phyloP scores from a whole-genome alignment of 2,113 vertebrate genomes.

The Phyllostomus hastatus region DNA sequence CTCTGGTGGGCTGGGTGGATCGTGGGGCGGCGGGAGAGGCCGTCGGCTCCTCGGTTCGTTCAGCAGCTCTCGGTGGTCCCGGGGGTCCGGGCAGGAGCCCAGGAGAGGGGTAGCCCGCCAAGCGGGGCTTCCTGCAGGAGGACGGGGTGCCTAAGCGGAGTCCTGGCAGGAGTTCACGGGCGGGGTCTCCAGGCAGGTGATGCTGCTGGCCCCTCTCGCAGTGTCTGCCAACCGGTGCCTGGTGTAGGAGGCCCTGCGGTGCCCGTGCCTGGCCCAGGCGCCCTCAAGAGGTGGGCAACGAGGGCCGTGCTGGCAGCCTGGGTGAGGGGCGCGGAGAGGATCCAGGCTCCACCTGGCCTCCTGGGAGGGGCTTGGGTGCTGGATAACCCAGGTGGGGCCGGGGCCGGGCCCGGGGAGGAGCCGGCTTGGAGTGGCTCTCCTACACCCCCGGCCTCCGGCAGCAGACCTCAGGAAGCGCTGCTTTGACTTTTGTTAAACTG shows the following conservation, averaged over 20 bases:
- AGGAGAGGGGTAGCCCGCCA: not conserved
- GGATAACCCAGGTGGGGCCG: not conserved
- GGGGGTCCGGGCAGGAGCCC: not conserved
- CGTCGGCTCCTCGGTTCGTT: not conserved
- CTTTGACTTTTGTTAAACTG: not conserved
- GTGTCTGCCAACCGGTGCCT: not conserved
- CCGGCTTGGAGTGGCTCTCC: not conserved
- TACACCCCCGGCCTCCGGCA: not conserved
- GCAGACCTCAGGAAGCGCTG: not conserved
- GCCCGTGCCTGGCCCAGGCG: not conserved
- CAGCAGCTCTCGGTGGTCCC: not conserved
- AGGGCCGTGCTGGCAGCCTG: not conserved
- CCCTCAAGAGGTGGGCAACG: not conserved
- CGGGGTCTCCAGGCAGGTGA: not conserved
- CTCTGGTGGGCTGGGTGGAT: not conserved
- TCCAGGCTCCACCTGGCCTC: not conserved
- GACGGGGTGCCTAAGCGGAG: not conserved
- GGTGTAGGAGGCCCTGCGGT: not conserved
- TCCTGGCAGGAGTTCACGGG: not conserved
- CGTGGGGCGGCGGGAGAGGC: not conserved
- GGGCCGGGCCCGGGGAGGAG: fast-evolving
- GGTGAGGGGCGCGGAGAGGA: not conserved
- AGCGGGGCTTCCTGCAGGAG: conserved; percentile 27
- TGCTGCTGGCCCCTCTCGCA: not conserved
- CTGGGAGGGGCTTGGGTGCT: not conserved